Percentiles rank a stretch among this genome's conserved stretches.
Conservation (phyloP, 1,140 invertebrate species). For the Amphibalanus amphitrite region DNA sequence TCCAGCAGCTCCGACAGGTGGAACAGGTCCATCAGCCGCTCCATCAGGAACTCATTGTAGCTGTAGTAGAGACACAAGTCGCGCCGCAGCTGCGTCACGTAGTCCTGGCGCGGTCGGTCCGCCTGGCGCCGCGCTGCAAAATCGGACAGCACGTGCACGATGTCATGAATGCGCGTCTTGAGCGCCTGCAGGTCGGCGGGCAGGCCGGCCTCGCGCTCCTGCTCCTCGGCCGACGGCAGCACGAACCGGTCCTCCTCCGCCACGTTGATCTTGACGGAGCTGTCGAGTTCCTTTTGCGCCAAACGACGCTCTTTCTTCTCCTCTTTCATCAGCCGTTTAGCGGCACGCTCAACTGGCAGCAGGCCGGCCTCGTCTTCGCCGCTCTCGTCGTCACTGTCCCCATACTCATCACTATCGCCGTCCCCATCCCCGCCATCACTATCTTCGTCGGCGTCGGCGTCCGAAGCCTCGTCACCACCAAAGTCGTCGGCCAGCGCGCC, state of each 20-base stretch:
- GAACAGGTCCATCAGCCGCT: constrained; percentile 84
- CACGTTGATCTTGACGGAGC: constrained; percentile 37
- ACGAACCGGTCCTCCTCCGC: constrained; percentile 51
- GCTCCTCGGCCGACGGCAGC: constrained; percentile 52
- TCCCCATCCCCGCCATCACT: constrained; percentile 22
- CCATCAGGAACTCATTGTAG: constrained; percentile 94
- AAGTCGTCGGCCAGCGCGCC: constrained; percentile 25
- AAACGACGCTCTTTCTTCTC: constrained; percentile 41
- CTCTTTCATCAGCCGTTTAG: constrained; percentile 58
- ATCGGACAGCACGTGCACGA: constrained; percentile 69
- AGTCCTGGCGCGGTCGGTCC: constrained; percentile 55
- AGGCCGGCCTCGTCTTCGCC: constrained; percentile 39
- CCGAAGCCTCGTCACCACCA: constrained; percentile 40
- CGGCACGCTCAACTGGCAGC: constrained; percentile 70
- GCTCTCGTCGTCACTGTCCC: constrained; percentile 8
- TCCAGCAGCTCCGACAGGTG: constrained; percentile 74
- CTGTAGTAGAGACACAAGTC: constrained; percentile 92
- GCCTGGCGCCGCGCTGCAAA: constrained; percentile 33
- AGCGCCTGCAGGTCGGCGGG: constrained; percentile 59
- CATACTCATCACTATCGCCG: constrained; percentile 20
- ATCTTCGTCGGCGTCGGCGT: constrained; percentile 27
- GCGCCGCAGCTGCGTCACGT: constrained; percentile 52
- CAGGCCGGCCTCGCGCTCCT: constrained; percentile 39
- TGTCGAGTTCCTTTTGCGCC: constrained; percentile 49
- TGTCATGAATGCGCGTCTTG: constrained; percentile 77